Evolutionary conservation across 2,797 vertebrate genomes (phyloP), one percentile per base, ranked within the genome.

Genomic region (Poeciliopsis infans): DNA sequence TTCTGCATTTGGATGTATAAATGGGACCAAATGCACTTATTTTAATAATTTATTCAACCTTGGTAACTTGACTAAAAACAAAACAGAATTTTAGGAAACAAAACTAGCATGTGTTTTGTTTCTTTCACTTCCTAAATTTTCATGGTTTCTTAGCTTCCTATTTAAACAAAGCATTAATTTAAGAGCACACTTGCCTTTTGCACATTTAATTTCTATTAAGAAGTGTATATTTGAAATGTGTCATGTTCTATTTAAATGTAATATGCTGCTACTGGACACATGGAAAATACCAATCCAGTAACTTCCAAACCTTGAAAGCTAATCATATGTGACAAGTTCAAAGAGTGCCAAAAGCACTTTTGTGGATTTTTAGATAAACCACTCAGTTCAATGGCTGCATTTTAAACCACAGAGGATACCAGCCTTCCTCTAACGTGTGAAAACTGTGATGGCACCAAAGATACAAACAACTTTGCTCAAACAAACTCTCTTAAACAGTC

Each of bases 121-220:
- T 64, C 11, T 91, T 79, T 88, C 87, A 80, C 20, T 92, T 92
- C 90, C 88, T 81, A 57, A 0, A 66, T 75, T 71, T 43, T 55
- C 5, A 75, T 87, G 51, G 83, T 85, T 87, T 86, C 80, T 53
- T 7, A 45, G 0, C 13, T 72, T 3, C 10, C 64, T 15, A 51
- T 46, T 28, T 39, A 75, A 79, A 72, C 13, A 77, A 68, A 76
- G 2, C 28, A 7, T 5, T 15, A 39, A 66, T 72, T 11, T 64
- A 61, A 59, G 23, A 0, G 2, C 7, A 77, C 18, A 39, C 10
- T 36, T 7, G 15, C 25, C 2, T 7, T 41, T 39, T 59, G 33
- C 3, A 15, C 28, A 5, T 12, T 23, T 43, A 23, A 43, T 74
- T 49, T 6, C 7, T 47, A 13, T 49, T 6, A 13, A 20, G 41